A percentile compares a stretch with the other conserved stretches of the same genome.
Evolutionary conservation across 2,888 invertebrate genomes (phyloP).

Genomic region (Cantharis lateralis): DNA sequence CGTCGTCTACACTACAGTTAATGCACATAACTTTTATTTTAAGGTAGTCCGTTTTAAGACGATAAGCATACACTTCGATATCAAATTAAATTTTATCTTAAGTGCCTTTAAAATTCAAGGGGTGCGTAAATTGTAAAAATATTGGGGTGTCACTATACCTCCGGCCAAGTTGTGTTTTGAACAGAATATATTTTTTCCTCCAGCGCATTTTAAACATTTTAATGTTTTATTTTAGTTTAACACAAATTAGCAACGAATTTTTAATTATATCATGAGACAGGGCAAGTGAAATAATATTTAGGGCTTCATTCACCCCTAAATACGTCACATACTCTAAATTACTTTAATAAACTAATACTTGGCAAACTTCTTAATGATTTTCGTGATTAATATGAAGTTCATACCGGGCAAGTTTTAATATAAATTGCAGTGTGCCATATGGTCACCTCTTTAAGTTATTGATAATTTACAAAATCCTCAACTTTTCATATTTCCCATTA

Average conservation of each 20-base stretch:
- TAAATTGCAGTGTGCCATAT: not conserved
- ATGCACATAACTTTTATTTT: too few species aligned
- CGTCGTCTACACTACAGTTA: too few species aligned
- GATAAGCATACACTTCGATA: not conserved
- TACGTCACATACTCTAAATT: not conserved
- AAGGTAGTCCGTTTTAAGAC: not conserved
- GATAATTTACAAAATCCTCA: not conserved
- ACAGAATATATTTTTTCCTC: not conserved
- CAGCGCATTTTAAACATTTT: not conserved
- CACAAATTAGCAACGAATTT: not conserved
- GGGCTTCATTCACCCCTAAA: not conserved
- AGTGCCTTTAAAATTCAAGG: not conserved
- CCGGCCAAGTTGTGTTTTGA: not conserved
- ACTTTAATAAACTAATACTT: not conserved
- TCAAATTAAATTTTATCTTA: not conserved
- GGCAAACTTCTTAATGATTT: not conserved
- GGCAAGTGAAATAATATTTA: not conserved
- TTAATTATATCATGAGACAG: too few species aligned
- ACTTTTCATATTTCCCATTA: not conserved
- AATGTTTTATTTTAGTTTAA: not conserved
- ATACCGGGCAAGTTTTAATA: not conserved
- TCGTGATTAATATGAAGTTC: not conserved
- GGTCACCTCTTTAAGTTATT: not conserved
- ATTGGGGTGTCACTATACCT: not conserved
- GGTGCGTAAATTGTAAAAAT: not conserved